phyloP scores from a whole-genome alignment of 2,888 invertebrate species.

The Coremacera marginata region DNA sequence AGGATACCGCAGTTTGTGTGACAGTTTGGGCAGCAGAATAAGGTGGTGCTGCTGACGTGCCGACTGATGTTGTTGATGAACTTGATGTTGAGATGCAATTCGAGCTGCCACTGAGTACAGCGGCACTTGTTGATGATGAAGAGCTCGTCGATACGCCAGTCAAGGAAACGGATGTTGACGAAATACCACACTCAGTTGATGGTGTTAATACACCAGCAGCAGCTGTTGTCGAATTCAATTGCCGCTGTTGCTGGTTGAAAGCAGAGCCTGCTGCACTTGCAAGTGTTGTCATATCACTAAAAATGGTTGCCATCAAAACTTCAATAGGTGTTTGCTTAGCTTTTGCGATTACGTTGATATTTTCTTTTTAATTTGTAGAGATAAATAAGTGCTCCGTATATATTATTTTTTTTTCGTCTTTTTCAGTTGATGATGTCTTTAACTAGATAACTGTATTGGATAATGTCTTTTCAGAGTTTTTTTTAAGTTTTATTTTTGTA shows the following conservation, averaged over 20 bases:
- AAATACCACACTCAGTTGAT: constrained; percentile 37
- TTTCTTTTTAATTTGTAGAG: too few species aligned
- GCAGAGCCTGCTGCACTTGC: constrained; percentile 39
- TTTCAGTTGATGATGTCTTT: neutral
- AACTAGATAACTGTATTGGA: neutral
- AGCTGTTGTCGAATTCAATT: constrained; percentile 17
- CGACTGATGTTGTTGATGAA: constrained; percentile 40
- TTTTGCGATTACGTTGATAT: neutral
- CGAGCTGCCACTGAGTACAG: constrained; percentile 43
- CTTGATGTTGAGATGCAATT: constrained; percentile 40
- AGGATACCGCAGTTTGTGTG: constrained; percentile 31
- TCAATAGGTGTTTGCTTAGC: neutral
- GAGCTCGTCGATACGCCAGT: constrained; percentile 30
- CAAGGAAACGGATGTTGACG: constrained; percentile 32
- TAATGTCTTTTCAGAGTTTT: too few species aligned
- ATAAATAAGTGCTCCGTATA: neutral
- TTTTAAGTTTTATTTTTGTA: too few species aligned
- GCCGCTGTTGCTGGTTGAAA: constrained; percentile 35
- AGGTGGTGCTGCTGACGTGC: constrained; percentile 37
- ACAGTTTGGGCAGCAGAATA: constrained; percentile 41
- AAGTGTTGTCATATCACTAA: constrained; percentile 38
- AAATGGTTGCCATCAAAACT: constrained; percentile 8
- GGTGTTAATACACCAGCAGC: constrained; percentile 39
- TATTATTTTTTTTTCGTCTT: neutral
- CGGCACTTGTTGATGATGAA: constrained; percentile 43